Conservation (phyloP, 2,888 invertebrate species). For the Calliopum simillimum region DNA sequence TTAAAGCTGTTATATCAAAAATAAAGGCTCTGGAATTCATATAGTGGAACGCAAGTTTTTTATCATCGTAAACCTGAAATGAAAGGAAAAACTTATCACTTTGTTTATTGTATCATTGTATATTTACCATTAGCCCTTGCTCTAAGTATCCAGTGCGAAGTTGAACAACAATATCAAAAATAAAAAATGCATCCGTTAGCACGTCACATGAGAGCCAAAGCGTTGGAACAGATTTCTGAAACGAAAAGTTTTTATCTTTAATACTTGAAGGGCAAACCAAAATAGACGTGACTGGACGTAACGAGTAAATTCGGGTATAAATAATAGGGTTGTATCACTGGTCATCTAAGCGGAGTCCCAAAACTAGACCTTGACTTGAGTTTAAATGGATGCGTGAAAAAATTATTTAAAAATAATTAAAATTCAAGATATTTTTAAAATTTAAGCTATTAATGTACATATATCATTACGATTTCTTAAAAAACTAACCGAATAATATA, state of each 20-base stretch:
- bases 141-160: conserved; percentile 95
- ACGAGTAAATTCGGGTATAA: too few relatives aligned
- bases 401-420: too few relatives aligned
- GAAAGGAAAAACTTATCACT: conserved; percentile 9
- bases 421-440: too few relatives aligned
- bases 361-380: too few relatives aligned
- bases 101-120: not conserved
- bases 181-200: conserved; percentile 87
- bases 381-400: too few relatives aligned
- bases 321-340: too few relatives aligned
- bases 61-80: conserved; percentile 84
- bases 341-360: too few relatives aligned
- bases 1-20: conserved; percentile 83
- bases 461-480: too few relatives aligned
- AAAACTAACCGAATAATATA: too few relatives aligned
- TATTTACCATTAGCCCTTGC: conserved; percentile 87
- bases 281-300: too few relatives aligned
- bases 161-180: conserved; percentile 90
- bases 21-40: conserved; percentile 85
- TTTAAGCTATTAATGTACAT: too few relatives aligned
- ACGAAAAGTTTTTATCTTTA: conserved; percentile 15
- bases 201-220: conserved; percentile 88
- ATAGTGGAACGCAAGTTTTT: conserved; percentile 90
- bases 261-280: too few relatives aligned
- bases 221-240: conserved; percentile 76